Conservation (phyloP, 2,888 invertebrate species). For the Thumatha senex region DNA sequence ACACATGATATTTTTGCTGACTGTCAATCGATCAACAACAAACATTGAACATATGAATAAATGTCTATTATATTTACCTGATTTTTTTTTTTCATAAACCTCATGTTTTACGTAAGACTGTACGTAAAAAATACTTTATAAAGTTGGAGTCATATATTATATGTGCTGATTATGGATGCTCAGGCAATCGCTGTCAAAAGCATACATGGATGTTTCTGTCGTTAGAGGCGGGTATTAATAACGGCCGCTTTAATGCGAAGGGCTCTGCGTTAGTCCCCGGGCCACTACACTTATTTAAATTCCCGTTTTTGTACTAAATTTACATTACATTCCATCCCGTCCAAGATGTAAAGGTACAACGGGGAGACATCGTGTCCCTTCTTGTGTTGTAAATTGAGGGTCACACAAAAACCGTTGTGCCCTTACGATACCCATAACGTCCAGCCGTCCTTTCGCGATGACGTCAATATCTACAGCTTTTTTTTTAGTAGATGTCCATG, state of each 20-base stretch:
- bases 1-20: slow-evolving; percentile 38
- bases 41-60: slow-evolving; percentile 33
- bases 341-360: slow-evolving; percentile 71
- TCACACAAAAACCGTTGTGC: slow-evolving; percentile 82
- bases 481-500: slow-evolving; percentile 67
- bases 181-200: slow-evolving; percentile 35
- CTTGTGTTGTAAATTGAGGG: slow-evolving; percentile 80
- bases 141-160: slow-evolving; percentile 1
- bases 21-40: slow-evolving; percentile 21
- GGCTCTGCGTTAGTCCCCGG: slow-evolving; percentile 52
- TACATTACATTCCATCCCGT: slow-evolving; percentile 76
- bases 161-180: slow-evolving; percentile 16
- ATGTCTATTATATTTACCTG: neutral
- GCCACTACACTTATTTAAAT: slow-evolving; percentile 80
- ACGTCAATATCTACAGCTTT: slow-evolving; percentile 69
- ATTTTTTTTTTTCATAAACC: neutral
- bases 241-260: slow-evolving; percentile 72
- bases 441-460: slow-evolving; percentile 70
- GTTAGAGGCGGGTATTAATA: slow-evolving; percentile 66
- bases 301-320: slow-evolving; percentile 80
- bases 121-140: neutral
- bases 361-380: slow-evolving; percentile 67
- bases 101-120: neutral
- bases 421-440: slow-evolving; percentile 72
- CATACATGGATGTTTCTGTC: slow-evolving; percentile 57